phyloP scores from a whole-genome alignment of 2,888 invertebrate species.

The Epinotia nisella region DNA sequence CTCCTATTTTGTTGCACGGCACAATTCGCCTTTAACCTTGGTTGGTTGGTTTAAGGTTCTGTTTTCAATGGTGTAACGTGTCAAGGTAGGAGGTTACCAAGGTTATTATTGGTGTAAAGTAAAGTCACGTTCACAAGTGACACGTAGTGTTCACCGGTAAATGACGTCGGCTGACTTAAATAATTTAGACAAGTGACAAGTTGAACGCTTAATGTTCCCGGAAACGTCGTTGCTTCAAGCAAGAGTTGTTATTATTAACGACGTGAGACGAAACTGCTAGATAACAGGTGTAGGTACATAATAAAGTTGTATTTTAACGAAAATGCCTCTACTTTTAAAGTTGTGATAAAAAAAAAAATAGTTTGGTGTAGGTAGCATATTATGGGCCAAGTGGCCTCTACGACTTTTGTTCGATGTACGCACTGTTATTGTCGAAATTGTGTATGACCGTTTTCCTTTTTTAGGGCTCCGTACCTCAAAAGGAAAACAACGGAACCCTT shows the following conservation, averaged over 20 bases:
- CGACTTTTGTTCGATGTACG: no score
- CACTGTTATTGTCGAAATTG: no score
- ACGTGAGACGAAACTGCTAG: conserved; percentile 1
- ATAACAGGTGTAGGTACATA: background rate
- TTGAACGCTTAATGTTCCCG: conserved; percentile 16
- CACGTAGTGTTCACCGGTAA: conserved; percentile 38
- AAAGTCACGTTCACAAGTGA: conserved; percentile 22
- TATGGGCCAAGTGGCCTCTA: no score
- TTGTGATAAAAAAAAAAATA: no score
- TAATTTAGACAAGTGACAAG: conserved; percentile 41
- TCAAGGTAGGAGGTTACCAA: conserved; percentile 1
- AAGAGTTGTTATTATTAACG: conserved; percentile 5
- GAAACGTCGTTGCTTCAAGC: background rate
- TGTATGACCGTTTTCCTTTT: no score
- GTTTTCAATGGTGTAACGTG: background rate
- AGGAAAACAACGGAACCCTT: no score
- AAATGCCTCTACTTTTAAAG: no score
- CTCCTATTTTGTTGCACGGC: background rate
- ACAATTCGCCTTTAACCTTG: background rate
- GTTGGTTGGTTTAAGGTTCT: background rate
- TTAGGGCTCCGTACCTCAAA: no score
- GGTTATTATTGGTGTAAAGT: background rate
- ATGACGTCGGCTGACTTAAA: conserved; percentile 29
- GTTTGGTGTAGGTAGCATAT: no score
- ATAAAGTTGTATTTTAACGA: no score